Percentiles rank a stretch among this genome's conserved stretches.
Conservation (phyloP, 2,797 vertebrate species). For the Rhinichthys osculus region DNA sequence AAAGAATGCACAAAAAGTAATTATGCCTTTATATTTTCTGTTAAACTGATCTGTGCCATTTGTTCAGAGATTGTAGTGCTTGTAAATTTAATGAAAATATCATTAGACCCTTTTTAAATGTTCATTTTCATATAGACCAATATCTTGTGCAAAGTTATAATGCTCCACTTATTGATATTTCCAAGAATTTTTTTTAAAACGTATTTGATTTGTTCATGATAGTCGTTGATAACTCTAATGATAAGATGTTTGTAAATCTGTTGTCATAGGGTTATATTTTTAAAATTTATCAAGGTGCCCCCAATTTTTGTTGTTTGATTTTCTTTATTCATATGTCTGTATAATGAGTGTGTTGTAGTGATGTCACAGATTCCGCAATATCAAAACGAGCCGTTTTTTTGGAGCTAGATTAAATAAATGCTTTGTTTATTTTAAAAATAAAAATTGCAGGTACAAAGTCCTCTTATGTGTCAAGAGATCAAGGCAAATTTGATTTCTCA, state of each 20-base stretch:
- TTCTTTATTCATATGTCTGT: background rate
- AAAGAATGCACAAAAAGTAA: too few species aligned
- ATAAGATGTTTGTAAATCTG: background rate
- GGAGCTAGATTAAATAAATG: background rate
- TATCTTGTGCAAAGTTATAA: background rate
- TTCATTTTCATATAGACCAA: too few species aligned
- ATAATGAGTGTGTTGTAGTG: background rate
- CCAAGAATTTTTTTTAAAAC: background rate
- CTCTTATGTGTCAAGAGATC: background rate
- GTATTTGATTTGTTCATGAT: background rate
- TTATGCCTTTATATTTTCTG: too few species aligned
- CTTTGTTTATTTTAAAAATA: background rate
- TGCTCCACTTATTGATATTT: background rate
- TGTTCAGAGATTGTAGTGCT: background rate
- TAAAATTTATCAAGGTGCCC: background rate
- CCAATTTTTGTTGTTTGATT: background rate
- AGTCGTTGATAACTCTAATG: background rate
- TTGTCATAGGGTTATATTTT: background rate
- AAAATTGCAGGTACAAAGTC: background rate
- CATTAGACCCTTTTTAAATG: background rate
- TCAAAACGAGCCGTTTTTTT: background rate
- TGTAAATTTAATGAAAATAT: background rate
- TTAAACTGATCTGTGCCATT: background rate
- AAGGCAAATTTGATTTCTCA: background rate
- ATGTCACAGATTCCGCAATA: background rate